Conservation (phyloP, 2,113 vertebrate genomes). For the Gadus macrocephalus region DNA sequence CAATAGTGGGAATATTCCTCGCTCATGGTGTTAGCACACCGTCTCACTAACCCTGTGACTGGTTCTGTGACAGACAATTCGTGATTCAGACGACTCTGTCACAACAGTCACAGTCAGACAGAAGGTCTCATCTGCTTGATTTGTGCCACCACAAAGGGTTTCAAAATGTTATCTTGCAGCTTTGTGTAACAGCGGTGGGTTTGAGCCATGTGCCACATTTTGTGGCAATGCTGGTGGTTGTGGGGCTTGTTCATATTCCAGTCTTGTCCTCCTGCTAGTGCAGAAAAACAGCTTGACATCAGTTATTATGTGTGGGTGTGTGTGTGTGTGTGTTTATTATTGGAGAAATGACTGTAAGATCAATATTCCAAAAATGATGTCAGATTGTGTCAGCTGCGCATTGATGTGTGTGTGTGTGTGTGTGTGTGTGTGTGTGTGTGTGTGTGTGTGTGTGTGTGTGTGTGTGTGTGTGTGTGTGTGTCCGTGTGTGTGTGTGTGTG, state of each 20-base stretch:
- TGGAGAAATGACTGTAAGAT: neutral
- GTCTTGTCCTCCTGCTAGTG: slow-evolving; percentile 49
- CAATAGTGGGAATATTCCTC: too few relatives aligned
- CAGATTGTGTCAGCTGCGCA: neutral
- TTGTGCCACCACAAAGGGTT: too few relatives aligned
- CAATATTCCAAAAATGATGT: neutral
- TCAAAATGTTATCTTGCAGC: too few relatives aligned
- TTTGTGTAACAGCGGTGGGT: slow-evolving; percentile 11
- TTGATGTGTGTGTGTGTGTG: neutral
- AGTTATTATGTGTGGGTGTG: too few relatives aligned
- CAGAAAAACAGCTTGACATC: slow-evolving; percentile 19
- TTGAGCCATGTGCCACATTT: neutral
- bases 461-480: neutral
- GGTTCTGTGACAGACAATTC: too few relatives aligned
- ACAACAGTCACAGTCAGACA: too few relatives aligned
- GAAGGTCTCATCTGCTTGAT: too few relatives aligned
- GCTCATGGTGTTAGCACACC: too few relatives aligned
- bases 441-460: slow-evolving; percentile 7
- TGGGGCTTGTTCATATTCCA: slow-evolving; percentile 48
- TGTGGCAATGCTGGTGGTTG: neutral
- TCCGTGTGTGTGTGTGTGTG: neutral
- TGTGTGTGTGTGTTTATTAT: neutral
- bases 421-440: slow-evolving; percentile 1
- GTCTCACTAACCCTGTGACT: too few relatives aligned
- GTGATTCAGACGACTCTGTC: too few relatives aligned